Evolutionary conservation across 1,140 invertebrate species (phyloP).

Genomic region (Temnothorax curvispinosus): DNA sequence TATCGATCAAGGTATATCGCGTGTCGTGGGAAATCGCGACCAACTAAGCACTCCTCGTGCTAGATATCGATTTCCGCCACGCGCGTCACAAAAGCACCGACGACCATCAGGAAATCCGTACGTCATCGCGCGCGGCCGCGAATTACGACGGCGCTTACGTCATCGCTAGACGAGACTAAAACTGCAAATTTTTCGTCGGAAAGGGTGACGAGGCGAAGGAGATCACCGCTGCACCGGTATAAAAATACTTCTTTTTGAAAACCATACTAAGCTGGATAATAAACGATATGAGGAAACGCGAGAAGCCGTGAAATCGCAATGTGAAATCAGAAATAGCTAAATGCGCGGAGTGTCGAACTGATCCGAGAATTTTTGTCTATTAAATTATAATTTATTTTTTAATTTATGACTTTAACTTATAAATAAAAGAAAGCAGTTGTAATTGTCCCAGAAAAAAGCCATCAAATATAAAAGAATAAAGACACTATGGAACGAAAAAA

Average conservation of each 20-base stretch:
- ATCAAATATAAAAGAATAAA: neutral
- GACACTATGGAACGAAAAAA: neutral
- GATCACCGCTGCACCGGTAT: neutral
- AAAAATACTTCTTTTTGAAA: neutral
- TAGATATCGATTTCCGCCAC: conserved; percentile 28
- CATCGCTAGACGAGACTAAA: conserved; percentile 29
- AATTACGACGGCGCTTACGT: conserved; percentile 48
- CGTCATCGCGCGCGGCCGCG: conserved; percentile 32
- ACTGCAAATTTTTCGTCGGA: neutral
- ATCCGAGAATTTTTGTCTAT: neutral
- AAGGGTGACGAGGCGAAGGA: neutral
- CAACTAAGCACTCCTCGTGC: neutral
- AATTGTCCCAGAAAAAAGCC: neutral
- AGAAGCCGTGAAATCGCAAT: neutral
- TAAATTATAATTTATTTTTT: neutral
- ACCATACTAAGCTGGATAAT: neutral
- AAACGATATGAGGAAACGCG: neutral
- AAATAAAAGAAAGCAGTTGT: neutral
- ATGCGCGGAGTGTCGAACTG: neutral
- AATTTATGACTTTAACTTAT: neutral
- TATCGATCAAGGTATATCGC: conserved; percentile 37
- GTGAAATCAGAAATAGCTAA: neutral
- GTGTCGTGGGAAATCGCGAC: conserved; percentile 1
- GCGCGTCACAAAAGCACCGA: conserved; percentile 48
- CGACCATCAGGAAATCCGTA: conserved; percentile 42